Evolutionary conservation across 2,888 invertebrate genomes (phyloP), one percentile per base, ranked within the genome.

Genomic region (Lordiphosa andalusiaca): DNA sequence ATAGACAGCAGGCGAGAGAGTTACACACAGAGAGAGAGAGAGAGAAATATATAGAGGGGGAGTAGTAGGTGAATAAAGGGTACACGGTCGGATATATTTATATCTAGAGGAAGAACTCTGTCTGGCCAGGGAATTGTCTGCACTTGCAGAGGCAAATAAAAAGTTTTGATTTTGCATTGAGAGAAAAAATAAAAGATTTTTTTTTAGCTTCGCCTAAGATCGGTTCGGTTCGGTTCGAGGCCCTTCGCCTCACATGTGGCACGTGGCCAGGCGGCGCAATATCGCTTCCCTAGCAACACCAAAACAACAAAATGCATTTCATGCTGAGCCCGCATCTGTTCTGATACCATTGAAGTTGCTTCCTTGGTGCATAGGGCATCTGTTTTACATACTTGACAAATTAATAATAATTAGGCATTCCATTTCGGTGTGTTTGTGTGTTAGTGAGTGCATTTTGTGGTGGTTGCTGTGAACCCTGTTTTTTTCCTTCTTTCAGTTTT

Each of bases 351-450:
- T 30, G 30, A 42, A 13, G 12, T 53, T 63, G 61, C 53, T 66
- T 12, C 66, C 39, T 39, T 35, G 63, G 59, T 56, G 63, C 69
- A 61, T 21, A 53, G 73, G 71, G 76, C 78, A 78, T 83, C 83
- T 83, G 77, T 76, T 83, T 83, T 80, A 76, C 73, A 83, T 80
- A 76, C 83, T 83, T 80, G 83, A 83, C 80, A 80, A 80, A 80
- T 83, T 83, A 74, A 80, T 83, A 83, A 83, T 76, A 76, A 83
- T 83, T 83, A 80, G 76, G 56, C 68, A 53, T 49, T 56, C 38
- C 63, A n/a, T 16, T 35, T 21, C 23, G 7, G 48, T 10, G 21
- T 41, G n/a, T 33, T 33, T 50, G 30, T 16, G 54, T 36, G 19
- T 10, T 30, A 30, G 30, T 30, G 30, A 30, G 30, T 30, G 30